Percentiles rank a stretch among this genome's conserved stretches.
Conservation (phyloP, 2,888 invertebrate species). For the Anaspis maculata region DNA sequence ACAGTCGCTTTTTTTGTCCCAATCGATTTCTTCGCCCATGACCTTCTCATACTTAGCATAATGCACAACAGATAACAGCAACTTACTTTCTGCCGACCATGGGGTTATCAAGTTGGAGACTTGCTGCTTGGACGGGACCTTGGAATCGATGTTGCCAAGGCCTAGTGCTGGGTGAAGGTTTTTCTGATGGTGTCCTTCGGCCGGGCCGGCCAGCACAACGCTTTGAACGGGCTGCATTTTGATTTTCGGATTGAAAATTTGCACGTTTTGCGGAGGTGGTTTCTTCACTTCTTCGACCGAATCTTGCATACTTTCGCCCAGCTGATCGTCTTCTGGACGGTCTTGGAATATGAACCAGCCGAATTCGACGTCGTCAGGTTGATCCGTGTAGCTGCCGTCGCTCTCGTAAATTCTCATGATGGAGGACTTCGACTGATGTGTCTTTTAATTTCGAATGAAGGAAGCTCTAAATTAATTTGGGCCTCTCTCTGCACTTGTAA, state of each 20-base stretch:
- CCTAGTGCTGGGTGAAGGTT: too few relatives aligned
- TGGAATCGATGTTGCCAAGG: slow-evolving; percentile 10
- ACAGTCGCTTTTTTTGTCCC: slow-evolving; percentile 4
- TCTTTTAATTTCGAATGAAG: neutral
- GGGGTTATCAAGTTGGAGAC: slow-evolving; percentile 25
- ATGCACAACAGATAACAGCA: slow-evolving; percentile 24
- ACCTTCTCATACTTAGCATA: slow-evolving; percentile 23
- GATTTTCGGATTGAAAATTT: neutral
- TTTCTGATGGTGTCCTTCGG: too few relatives aligned
- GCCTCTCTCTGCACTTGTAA: too few relatives aligned
- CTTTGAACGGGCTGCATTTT: slow-evolving; percentile 1
- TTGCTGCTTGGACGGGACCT: slow-evolving; percentile 22
- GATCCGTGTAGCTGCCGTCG: slow-evolving; percentile 28
- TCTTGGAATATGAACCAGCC: slow-evolving; percentile 29
- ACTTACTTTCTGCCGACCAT: slow-evolving; percentile 23
- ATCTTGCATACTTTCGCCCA: neutral
- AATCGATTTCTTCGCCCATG: slow-evolving; percentile 12
- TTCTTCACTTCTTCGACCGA: neutral
- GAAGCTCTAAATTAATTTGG: neutral
- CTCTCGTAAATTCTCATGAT: slow-evolving; percentile 29
- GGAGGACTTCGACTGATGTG: neutral
- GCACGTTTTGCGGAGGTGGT: neutral
- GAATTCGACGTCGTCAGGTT: slow-evolving; percentile 25
- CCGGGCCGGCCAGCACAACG: neutral
- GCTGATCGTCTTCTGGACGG: neutral